Base-by-base conservation (phyloP, 2,113 vertebrate genomes). In the Nicator chloris region DNA sequence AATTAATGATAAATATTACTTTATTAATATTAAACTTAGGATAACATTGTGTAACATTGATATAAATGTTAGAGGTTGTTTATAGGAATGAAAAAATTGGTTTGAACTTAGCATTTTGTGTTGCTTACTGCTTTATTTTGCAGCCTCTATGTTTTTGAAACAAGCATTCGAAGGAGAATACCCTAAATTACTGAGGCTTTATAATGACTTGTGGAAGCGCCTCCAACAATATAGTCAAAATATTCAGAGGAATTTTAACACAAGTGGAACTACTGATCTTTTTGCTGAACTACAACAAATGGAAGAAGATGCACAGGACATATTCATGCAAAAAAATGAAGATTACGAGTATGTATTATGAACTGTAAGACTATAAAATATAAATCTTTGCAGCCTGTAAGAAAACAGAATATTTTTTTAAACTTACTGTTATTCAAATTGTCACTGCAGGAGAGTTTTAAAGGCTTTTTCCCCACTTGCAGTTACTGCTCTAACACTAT, bases 121-220 rank as follows among this genome's bases (percentile, higher is more conserved):
- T 77, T 80, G 40, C 27, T 86, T 88, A 57, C 53, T 96, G 35
- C 60, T 90, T 96, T 95, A 6, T 93, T 91, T 94, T 95, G 21
- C 87, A 99, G 99, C 98, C 12, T 99, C 99, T 22, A 98, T 98
- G 53, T 99, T 99, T 97, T 96, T 99, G 96, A 99, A 99, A 92
- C 99, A 99, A 96, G 99, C 99, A 12, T 98, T 99, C 92, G 99
- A 99, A 98, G 99, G 99, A 54, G 99, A 99, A 97, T 99, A 98
- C 68, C 99, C 99, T 7, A 99, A 99, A 94, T 97, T 99, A 80
- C 75, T 99, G 94, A 98, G 98, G 26, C 98, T 99, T 42, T 99
- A 99, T 97, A 99, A 99, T 78, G 99, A 99, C 71, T 97, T 99
- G 93, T 99, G 99, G 99, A 99, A 99, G 50, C 99, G 99, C 35